Conservation (phyloP, 2,888 invertebrate genomes). For the Ptychoptera contaminata region DNA sequence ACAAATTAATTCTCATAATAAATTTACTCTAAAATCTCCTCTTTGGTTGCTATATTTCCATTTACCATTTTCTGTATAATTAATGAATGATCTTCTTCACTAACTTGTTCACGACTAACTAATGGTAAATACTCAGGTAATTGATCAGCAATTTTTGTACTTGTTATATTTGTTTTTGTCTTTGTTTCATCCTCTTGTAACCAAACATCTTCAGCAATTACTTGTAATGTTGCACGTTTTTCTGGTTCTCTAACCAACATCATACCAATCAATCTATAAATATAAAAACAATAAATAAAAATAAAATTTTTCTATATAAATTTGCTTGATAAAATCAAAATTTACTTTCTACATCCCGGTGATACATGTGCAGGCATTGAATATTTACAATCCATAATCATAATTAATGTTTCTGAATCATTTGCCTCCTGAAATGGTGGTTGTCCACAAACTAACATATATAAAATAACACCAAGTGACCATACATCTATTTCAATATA, state of each 20-base stretch:
- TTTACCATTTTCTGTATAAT: slow-evolving; percentile 94
- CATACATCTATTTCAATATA: slow-evolving; percentile 43
- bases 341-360: slow-evolving; percentile 48
- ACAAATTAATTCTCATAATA: not conserved
- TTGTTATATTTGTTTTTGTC: not conserved
- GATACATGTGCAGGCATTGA: slow-evolving; percentile 81
- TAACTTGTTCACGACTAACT: slow-evolving; percentile 76
- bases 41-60: slow-evolving; percentile 86
- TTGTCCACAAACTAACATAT: slow-evolving; percentile 95
- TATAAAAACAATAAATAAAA: slow-evolving; percentile 11
- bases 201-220: slow-evolving; percentile 83
- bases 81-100: slow-evolving; percentile 78
- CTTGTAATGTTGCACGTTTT: slow-evolving; percentile 70
- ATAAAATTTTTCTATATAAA: too few relatives aligned
- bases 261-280: slow-evolving; percentile 60
- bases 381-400: slow-evolving; percentile 99
- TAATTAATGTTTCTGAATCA: slow-evolving; percentile 96
- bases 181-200: slow-evolving; percentile 38
- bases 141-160: slow-evolving; percentile 15
- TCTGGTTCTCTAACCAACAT: slow-evolving; percentile 93
- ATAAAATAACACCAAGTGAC: slow-evolving; percentile 96
- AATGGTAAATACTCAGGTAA: slow-evolving; percentile 59
- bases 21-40: slow-evolving; percentile 76
- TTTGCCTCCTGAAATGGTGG: slow-evolving; percentile 98
- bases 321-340: slow-evolving; percentile 9